Evolutionary conservation across 2,797 vertebrate species (phyloP), one percentile per base, ranked within the genome.

Genomic region (Echiichthys vipera): DNA sequence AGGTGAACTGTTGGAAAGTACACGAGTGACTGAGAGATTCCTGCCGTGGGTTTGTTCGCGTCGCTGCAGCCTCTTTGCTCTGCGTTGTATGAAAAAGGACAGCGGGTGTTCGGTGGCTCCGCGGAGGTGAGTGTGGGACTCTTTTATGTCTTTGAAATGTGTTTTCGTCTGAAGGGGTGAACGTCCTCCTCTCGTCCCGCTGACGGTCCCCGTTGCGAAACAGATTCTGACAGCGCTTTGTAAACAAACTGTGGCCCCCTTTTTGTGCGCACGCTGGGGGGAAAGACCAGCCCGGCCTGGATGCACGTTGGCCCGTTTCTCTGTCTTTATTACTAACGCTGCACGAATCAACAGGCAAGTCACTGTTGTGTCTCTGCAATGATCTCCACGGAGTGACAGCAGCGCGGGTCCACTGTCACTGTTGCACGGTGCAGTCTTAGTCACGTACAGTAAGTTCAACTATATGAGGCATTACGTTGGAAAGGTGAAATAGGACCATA

Each of bases 221-320:
- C 50, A 84, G 62, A 74, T 83, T 84, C 43, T 84, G 83, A 81
- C 84, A 84, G 83, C 81, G 86, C 71, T 86, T 81, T 87, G 91
- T 92, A 92, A 93, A 94, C 93, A 93, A 90, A 92, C 83, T 36
- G 51, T 22, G 39, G n/a, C n/a, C n/a, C n/a, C n/a, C 51, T 42
- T 25, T 25, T 34, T 5, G 6, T 2, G 14, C 5, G 2, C 40
- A 14, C 50, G n/a, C 43, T 11, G 12, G n/a, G n/a, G n/a, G n/a
- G n/a, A n/a, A n/a, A 14, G 5, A 36, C 34, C 13, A 2, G 12
- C 29, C 24, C 27, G 20, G 32, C 18, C 18, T 7, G 46, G 8
- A 25, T 43, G 54, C 50, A 13, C 6, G 10, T 24, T 4, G 9
- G n/a, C 1, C 24, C 20, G n/a, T 25, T 27, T 20, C 20, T 39